Evolutionary conservation across 2,113 vertebrate genomes (phyloP), one percentile per base, ranked within the genome.

Genomic region (Oenanthe oenanthe): DNA sequence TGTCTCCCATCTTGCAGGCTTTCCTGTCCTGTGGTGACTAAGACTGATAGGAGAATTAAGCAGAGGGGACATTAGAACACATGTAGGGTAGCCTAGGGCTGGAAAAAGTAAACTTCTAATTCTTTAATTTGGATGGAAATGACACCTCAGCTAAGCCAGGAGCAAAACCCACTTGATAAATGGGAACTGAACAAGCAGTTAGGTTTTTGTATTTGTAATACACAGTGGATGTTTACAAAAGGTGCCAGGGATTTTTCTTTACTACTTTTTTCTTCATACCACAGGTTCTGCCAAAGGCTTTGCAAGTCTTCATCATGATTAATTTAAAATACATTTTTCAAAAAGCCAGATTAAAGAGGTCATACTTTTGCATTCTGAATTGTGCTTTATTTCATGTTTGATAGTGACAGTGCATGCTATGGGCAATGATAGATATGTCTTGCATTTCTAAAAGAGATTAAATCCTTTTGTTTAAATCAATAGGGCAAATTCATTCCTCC

Each of bases 61-160:
- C 73, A 70, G 70, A 92, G 31, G 10, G 72, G 92, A 93, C 78
- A 57, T 96, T 94, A 95, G 79, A 96, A 89, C 73, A 93, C 84
- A 92, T 57, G 58, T 78, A 95, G 24, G 21, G 60, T 88, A 92
- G 92, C 96, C 81, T 85, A 86, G 21, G 72, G 94, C 56, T 86
- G 43, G 48, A 51, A 94, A 97, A 96, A 90, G 86, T 96, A 95
- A 95, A 96, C 93, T 95, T 93, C 78, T 90, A 95, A 97, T 96
- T 96, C 92, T 94, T 96, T 97, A 96, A 95, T 96, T 97, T 95
- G 92, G 92, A 95, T 85, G 84, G 92, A 96, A 97, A 96, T 96
- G 95, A 94, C 95, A 97, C 66, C 81, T 89, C 86, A 85, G 72
- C 77, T 93, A 95, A 96, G 84, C 95, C 92, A 94, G 90, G 25